These are phyloP conservation scores for Anser cygnoides DNA, from an alignment of 2,113 vertebrate genomes.

Conservation along the genomic window DNA sequence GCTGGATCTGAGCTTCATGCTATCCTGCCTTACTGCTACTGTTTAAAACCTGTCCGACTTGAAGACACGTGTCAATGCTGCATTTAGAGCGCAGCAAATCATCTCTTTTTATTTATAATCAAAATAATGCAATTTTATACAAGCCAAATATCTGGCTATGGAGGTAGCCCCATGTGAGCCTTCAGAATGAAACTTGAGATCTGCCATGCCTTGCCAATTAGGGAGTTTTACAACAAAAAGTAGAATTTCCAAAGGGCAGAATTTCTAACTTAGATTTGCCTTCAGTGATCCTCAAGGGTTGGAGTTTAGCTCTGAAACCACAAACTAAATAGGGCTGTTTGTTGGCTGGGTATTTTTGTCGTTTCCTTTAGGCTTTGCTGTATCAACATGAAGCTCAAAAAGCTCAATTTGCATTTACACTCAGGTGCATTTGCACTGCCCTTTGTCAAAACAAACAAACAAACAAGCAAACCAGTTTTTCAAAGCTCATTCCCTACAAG, in stretches of 20 bases:
- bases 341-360: slow-evolving; percentile 33
- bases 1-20: slow-evolving; percentile 7
- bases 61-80: slow-evolving; percentile 23
- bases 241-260: slow-evolving; percentile 2
- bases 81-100: not conserved
- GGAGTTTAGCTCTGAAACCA: slow-evolving; percentile 42
- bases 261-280: not conserved
- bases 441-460: slow-evolving; percentile 62
- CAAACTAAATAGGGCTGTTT: slow-evolving; percentile 12
- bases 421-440: slow-evolving; percentile 52
- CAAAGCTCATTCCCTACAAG: not conserved
- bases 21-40: slow-evolving; percentile 38
- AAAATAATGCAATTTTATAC: not conserved
- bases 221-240: not conserved
- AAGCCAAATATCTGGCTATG: not conserved
- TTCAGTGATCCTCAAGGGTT: slow-evolving; percentile 25
- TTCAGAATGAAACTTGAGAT: not conserved
- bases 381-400: slow-evolving; percentile 62
- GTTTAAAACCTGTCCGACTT: slow-evolving; percentile 45
- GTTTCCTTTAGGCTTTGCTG: slow-evolving; percentile 62
- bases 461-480: slow-evolving; percentile 62
- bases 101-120: not conserved
- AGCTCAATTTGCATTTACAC: slow-evolving; percentile 56
- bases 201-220: not conserved
- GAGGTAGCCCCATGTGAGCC: not conserved